phyloP scores from a whole-genome alignment of 2,797 vertebrate genomes.

The Falco concolor region DNA sequence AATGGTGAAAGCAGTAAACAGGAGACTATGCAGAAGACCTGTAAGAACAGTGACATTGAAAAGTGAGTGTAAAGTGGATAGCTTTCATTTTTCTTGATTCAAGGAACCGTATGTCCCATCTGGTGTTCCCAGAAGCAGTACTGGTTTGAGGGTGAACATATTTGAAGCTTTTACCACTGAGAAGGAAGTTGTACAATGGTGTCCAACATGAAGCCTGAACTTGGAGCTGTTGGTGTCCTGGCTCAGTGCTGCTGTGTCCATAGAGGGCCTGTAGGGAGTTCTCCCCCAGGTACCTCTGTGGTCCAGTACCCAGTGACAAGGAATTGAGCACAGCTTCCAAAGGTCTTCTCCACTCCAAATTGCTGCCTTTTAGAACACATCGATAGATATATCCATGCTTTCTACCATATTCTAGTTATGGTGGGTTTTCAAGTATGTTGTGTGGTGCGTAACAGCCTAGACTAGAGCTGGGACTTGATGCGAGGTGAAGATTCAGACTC shows the following conservation, averaged over 20 bases:
- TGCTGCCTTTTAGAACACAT: background rate
- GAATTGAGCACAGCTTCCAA: background rate
- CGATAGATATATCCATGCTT: background rate
- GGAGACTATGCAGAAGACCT: conserved; percentile 88
- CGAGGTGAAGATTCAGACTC: background rate
- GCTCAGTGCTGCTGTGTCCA: background rate
- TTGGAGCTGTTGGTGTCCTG: background rate
- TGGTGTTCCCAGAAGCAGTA: background rate
- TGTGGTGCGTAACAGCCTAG: background rate
- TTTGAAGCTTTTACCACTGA: background rate
- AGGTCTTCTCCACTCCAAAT: background rate
- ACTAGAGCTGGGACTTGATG: background rate
- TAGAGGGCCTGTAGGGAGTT: background rate
- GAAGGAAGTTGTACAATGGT: background rate
- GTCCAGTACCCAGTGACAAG: background rate
- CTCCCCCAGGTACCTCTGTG: rapidly evolving
- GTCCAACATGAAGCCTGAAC: background rate
- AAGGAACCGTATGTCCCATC: background rate
- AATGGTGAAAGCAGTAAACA: conserved; percentile 96
- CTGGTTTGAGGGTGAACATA: background rate
- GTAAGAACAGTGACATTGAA: conserved; percentile 91
- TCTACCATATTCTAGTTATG: background rate
- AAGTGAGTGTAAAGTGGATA: conserved; percentile 82
- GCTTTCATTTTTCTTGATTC: background rate
- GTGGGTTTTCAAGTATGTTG: background rate